Conservation (phyloP, 2,888 invertebrate species). For the Agrochola litura region DNA sequence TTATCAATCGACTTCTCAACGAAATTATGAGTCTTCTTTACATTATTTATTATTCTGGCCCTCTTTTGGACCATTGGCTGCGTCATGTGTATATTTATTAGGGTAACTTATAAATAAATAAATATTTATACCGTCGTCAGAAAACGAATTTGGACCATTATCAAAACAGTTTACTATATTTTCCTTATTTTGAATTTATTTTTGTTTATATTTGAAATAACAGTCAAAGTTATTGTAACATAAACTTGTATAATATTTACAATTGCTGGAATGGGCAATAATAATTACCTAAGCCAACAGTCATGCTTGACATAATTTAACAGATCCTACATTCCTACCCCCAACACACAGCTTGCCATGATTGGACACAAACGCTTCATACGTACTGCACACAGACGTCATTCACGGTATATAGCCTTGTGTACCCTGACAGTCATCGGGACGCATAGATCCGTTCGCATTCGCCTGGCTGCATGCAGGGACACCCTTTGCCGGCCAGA, state of each 20-base stretch:
- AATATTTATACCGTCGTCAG: background rate
- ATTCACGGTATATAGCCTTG: conserved; percentile 20
- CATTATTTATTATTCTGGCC: background rate
- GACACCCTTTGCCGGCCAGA: conserved; percentile 33
- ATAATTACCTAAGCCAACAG: background rate
- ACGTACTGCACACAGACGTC: conserved; percentile 10
- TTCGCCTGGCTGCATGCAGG: conserved; percentile 28
- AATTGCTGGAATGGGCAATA: background rate
- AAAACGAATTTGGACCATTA: background rate
- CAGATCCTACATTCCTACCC: background rate
- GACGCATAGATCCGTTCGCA: conserved; percentile 37
- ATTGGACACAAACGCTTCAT: conserved; percentile 21
- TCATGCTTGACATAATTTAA: background rate
- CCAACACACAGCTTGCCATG: background rate
- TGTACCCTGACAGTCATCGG: conserved; percentile 39
- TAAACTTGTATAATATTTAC: background rate
- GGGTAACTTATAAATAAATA: conserved; percentile 10
- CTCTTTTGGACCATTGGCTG: background rate
- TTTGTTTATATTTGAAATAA: background rate
- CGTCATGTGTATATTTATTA: background rate
- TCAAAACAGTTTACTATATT: background rate
- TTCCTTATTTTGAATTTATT: background rate
- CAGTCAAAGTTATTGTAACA: background rate
- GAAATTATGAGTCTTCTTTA: background rate
- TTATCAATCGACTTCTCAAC: background rate